Evolutionary conservation across 2,888 invertebrate species (phyloP).

Genomic region (Zele albiditarsus): DNA sequence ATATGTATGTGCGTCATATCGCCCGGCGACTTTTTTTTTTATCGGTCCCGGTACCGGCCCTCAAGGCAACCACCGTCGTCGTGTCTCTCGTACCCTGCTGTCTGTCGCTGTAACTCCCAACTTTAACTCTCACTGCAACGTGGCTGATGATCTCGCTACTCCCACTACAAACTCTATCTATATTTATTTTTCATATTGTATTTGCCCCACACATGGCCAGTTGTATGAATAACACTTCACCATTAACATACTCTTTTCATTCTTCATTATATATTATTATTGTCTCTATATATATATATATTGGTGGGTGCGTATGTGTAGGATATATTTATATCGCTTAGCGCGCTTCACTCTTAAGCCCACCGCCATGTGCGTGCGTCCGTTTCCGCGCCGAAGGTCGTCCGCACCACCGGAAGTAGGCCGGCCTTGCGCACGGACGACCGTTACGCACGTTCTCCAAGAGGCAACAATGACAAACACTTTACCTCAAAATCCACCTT

Average conservation of each 20-base stretch:
- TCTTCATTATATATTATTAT: background rate
- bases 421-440: conserved; percentile 68
- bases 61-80: conserved; percentile 41
- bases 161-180: background rate
- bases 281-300: conserved; percentile 34
- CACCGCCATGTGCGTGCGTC: conserved; percentile 59
- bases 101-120: conserved; percentile 18
- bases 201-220: background rate
- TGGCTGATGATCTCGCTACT: background rate
- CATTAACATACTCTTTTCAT: background rate
- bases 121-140: background rate
- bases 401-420: conserved; percentile 69
- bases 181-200: background rate
- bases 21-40: conserved; percentile 26
- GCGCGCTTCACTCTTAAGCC: background rate
- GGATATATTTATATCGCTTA: conserved; percentile 50
- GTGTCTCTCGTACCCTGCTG: conserved; percentile 30
- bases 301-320: too few relatives aligned
- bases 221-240: background rate
- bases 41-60: conserved; percentile 7
- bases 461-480: conserved; percentile 44
- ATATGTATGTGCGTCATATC: conserved; percentile 43
- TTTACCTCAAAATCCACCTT: conserved; percentile 37
- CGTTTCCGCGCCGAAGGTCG: conserved; percentile 69
- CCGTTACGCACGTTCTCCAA: conserved; percentile 63